Evolutionary conservation across 2,888 invertebrate species (phyloP).

Genomic region (Monochamus alternatus): DNA sequence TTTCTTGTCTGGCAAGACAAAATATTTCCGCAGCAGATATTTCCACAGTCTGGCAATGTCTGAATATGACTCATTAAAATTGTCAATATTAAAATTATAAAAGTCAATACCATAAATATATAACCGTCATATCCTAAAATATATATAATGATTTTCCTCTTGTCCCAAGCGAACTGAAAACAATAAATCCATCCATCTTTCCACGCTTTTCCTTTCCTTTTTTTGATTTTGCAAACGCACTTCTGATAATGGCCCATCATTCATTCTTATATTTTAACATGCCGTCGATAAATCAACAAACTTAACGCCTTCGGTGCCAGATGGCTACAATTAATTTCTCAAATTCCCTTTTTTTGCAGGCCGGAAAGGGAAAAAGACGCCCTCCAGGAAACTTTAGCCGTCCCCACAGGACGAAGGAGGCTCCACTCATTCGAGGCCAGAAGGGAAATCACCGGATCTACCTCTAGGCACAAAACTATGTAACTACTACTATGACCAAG

Average conservation of each 20-base stretch:
- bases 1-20: no score
- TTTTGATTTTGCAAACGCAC: background rate
- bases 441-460: slow-evolving; percentile 53
- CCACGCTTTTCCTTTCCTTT: no score
- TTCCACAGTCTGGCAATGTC: no score
- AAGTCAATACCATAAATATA: no score
- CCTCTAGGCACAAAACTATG: slow-evolving; percentile 66
- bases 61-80: no score
- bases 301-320: background rate
- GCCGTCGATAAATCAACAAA: background rate
- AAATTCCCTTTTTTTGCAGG: slow-evolving; percentile 54
- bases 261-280: background rate
- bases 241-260: background rate
- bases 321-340: background rate
- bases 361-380: slow-evolving; percentile 57
- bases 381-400: slow-evolving; percentile 57
- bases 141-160: no score
- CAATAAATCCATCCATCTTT: no score
- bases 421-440: slow-evolving; percentile 65
- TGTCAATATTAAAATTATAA: no score
- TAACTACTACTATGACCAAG: slow-evolving; percentile 47
- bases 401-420: slow-evolving; percentile 62
- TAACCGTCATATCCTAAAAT: no score
- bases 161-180: no score
- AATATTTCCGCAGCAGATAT: no score